phyloP scores from a whole-genome alignment of 2,113 vertebrate genomes.

The Onychostoma macrolepis region DNA sequence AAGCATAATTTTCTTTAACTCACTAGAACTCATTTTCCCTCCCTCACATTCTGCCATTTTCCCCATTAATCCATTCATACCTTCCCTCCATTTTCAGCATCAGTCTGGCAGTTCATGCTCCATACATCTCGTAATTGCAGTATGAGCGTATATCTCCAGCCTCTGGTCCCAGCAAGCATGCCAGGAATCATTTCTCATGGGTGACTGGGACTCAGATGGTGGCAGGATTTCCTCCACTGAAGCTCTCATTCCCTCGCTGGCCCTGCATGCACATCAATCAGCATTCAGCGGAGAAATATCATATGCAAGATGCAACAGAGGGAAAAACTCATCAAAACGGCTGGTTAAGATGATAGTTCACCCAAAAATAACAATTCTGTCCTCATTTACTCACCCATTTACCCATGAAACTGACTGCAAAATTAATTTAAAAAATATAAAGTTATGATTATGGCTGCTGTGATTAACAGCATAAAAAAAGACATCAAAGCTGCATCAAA shows the following conservation, averaged over 20 bases:
- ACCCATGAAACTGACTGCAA: not conserved
- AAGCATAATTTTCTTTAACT: not conserved
- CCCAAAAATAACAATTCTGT: not conserved
- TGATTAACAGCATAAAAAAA: not conserved
- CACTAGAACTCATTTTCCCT: not conserved
- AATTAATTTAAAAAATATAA: not conserved
- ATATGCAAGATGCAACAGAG: not conserved
- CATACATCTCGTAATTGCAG: not conserved
- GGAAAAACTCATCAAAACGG: not conserved
- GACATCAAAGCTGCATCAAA: not conserved
- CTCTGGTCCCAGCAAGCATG: not conserved
- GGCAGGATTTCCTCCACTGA: slow-evolving; percentile 6
- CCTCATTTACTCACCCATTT: not conserved
- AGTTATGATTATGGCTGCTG: not conserved
- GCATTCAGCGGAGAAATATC: not conserved
- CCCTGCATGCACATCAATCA: not conserved
- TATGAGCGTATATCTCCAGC: not conserved
- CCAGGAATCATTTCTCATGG: not conserved
- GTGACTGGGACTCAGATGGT: not conserved
- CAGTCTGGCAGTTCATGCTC: slow-evolving; percentile 8
- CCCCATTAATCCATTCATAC: not conserved
- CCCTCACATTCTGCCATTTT: not conserved
- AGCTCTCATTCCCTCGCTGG: not conserved
- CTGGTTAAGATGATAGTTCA: not conserved
- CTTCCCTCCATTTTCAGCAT: not conserved